Evolutionary conservation across 92 coral and sea anemone genomes (phyloP).

Genomic region (Metridium senile): DNA sequence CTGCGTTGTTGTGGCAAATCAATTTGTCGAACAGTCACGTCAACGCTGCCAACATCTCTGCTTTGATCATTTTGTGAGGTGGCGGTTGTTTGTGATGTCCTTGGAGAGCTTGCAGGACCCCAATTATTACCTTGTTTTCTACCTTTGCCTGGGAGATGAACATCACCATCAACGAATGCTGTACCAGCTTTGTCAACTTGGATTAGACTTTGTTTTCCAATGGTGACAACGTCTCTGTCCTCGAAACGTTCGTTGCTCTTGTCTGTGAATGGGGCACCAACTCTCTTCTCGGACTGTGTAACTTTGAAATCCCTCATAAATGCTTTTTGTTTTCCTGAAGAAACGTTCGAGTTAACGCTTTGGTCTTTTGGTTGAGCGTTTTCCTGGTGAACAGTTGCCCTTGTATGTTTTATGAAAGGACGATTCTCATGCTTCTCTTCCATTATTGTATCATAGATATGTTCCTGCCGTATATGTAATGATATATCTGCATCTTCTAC

Average conservation of each 20-base stretch:
- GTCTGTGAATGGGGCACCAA: neutral
- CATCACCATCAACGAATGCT: slow-evolving; percentile 14
- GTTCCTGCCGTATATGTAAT: neutral
- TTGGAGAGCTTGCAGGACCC: neutral
- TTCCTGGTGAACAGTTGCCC: neutral
- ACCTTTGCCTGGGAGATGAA: neutral
- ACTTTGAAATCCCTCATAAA: neutral
- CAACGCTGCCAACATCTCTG: too few relatives aligned
- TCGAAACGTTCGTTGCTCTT: neutral
- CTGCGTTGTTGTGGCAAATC: neutral
- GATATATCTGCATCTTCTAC: neutral
- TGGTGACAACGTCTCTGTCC: slow-evolving; percentile 2
- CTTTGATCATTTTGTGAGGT: neutral
- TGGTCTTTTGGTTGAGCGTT: neutral
- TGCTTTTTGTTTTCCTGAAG: slow-evolving; percentile 9
- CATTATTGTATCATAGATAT: neutral
- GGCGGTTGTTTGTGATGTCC: neutral
- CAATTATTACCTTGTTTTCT: neutral
- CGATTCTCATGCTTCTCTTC: slow-evolving; percentile 17
- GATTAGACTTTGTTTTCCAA: slow-evolving; percentile 3
- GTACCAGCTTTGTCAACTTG: neutral
- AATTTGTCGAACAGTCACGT: slow-evolving; percentile 14
- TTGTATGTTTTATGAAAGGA: slow-evolving; percentile 13
- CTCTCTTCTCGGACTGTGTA: neutral
- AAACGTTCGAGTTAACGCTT: neutral